Evolutionary conservation across 2,113 vertebrate species (phyloP), one percentile per base, ranked within the genome.

Genomic region (Nothocercus julius): DNA sequence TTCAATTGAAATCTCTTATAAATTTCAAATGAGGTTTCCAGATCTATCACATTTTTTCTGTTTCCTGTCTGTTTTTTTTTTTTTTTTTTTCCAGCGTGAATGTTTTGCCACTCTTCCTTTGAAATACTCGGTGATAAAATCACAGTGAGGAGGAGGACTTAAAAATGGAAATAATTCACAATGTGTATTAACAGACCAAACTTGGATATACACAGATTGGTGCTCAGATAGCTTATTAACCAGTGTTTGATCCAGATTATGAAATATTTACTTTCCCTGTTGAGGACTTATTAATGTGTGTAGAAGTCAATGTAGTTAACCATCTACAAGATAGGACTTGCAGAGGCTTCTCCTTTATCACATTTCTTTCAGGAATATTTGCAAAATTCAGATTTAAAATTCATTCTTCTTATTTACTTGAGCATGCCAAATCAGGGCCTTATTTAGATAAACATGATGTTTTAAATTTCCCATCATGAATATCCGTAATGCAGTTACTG

Each of bases 1-100:
- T 74, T 91, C 49, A 93, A 94, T 84, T 86, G 66, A 94, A 87
- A 96, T 87, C 27, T 17, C 25, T 89, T 73, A 75, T 73, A 84
- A 82, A 93, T 87, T 77, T 80, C 38, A 92, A 85, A 85, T 40
- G 62, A 83, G 13, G 2, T 82, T 92, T 88, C 61, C 34, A 42
- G 7, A 85, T 27, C 12, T 49, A 27, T 28, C 38, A 3, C 7
- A 6, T 75, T 85, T 75, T 17, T 78, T 15, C 15, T 92, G 81
- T 86, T 91, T 38, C 7, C 16, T 19, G 9, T 64, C 30, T 73
- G 16, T 78, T 91, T 85, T 58, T 20, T 36, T 36, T 36, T 36
- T 36, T 36, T 36, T 30, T 95, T 93, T 92, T 47, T 44, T 44
- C 12, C 47, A 75, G 2, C 28, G 20, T 34, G 7, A 51, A 5